phyloP scores from a whole-genome alignment of 2,797 vertebrate species.

The Sebastes taczanowskii region DNA sequence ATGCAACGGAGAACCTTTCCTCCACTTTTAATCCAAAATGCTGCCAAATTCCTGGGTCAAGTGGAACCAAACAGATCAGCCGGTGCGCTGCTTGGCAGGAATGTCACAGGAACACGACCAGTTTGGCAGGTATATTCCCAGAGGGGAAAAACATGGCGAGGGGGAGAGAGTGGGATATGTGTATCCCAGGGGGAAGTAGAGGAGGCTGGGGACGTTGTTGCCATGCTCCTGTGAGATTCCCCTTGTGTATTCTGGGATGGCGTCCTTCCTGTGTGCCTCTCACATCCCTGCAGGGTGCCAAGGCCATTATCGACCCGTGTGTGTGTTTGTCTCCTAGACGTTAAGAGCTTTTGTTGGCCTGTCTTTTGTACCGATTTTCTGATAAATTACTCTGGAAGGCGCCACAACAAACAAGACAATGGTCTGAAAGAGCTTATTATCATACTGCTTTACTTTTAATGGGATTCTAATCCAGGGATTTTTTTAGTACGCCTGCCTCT shows the following conservation, averaged over 20 bases:
- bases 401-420: slow-evolving; percentile 3
- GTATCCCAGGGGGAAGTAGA: slow-evolving; percentile 12
- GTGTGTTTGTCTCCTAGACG: background rate
- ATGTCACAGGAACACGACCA: slow-evolving; percentile 52
- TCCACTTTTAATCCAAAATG: slow-evolving; percentile 29
- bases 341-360: background rate
- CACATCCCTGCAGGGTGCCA: slow-evolving; percentile 15
- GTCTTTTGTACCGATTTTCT: background rate
- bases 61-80: slow-evolving; percentile 28
- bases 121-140: slow-evolving; percentile 45
- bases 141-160: background rate
- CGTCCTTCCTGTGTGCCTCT: slow-evolving; percentile 19
- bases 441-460: background rate
- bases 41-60: slow-evolving; percentile 45
- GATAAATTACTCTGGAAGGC: slow-evolving; percentile 1
- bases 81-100: slow-evolving; percentile 46
- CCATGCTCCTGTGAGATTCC: slow-evolving; percentile 50
- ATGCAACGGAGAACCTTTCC: background rate
- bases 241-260: slow-evolving; percentile 3
- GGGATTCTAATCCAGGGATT: slow-evolving; percentile 28
- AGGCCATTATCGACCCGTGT: background rate
- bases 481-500: background rate
- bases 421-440: slow-evolving; percentile 17
- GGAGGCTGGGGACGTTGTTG: slow-evolving; percentile 31
- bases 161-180: background rate